A percentile compares a stretch with the other conserved stretches of the same genome.
phyloP scores from a whole-genome alignment of 2,888 invertebrate species.

The Onchidella celtica region DNA sequence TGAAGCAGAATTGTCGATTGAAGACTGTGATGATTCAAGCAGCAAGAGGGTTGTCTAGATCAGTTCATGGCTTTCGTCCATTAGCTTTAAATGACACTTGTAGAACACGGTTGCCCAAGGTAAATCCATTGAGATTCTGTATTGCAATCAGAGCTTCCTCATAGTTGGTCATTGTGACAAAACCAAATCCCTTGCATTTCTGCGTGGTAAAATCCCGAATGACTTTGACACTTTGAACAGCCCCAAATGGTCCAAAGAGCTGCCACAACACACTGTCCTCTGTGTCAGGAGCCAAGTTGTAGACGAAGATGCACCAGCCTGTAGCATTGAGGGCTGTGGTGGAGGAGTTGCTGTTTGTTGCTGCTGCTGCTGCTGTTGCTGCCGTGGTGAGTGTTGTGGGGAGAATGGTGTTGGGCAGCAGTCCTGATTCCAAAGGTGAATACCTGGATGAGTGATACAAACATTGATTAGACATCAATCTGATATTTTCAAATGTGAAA shows the following conservation, averaged over 20 bases:
- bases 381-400: constrained; percentile 53
- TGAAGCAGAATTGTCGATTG: constrained; percentile 9
- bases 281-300: constrained; percentile 94
- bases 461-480: no score
- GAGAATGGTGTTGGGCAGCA: constrained; percentile 71
- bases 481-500: no score
- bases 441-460: constrained; percentile 61
- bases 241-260: constrained; percentile 97
- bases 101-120: constrained; percentile 95
- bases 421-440: constrained; percentile 77
- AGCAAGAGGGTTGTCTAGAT: background rate
- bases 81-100: constrained; percentile 97
- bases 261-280: constrained; percentile 96
- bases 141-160: constrained; percentile 98
- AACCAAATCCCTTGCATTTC: constrained; percentile 99
- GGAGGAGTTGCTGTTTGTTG: constrained; percentile 59
- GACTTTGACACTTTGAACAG: constrained; percentile 98
- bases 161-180: constrained; percentile 99
- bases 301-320: constrained; percentile 96
- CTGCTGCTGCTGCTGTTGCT: constrained; percentile 48
- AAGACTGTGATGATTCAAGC: background rate
- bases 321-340: constrained; percentile 71
- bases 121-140: constrained; percentile 97
- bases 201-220: constrained; percentile 96
- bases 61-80: constrained; percentile 82